phyloP scores from a whole-genome alignment of 1,140 invertebrate species.

The Plectrocnemia conspersa region DNA sequence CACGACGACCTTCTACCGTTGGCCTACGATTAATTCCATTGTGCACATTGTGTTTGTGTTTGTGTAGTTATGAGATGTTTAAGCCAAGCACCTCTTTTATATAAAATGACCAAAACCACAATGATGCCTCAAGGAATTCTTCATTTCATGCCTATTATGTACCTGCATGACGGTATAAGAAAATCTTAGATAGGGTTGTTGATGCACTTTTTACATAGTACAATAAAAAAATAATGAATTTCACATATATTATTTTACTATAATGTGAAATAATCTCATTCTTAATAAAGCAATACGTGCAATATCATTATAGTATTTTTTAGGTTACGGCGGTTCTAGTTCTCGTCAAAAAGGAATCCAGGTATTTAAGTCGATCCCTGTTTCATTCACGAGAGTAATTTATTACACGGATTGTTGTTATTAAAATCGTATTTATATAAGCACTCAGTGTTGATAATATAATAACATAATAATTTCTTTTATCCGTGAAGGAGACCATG shows the following conservation, averaged over 20 bases:
- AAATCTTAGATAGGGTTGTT: conserved; percentile 18
- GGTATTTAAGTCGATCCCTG: conserved; percentile 1
- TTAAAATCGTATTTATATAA: conserved; percentile 32
- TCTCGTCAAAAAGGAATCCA: conserved; percentile 18
- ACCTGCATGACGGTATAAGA: conserved; percentile 27
- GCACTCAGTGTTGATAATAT: conserved; percentile 23
- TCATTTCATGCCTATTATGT: conserved; percentile 34
- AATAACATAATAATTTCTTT: conserved; percentile 25
- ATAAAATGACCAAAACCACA: conserved; percentile 30
- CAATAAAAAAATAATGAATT: background rate
- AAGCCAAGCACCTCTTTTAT: background rate
- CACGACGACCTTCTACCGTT: background rate
- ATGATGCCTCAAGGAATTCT: conserved; percentile 31
- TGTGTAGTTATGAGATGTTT: conserved; percentile 13
- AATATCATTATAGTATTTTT: background rate
- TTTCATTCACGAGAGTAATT: conserved; percentile 20
- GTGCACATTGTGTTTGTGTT: background rate
- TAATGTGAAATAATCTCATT: background rate
- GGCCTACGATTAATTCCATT: conserved; percentile 9
- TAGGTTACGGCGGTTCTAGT: conserved; percentile 6
- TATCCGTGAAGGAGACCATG: conserved; percentile 23
- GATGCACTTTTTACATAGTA: conserved; percentile 2
- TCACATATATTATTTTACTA: background rate
- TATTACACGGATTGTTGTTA: conserved; percentile 31
- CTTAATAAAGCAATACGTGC: background rate